Conservation (phyloP, 2,797 vertebrate species). For the Sardinella longiceps region DNA sequence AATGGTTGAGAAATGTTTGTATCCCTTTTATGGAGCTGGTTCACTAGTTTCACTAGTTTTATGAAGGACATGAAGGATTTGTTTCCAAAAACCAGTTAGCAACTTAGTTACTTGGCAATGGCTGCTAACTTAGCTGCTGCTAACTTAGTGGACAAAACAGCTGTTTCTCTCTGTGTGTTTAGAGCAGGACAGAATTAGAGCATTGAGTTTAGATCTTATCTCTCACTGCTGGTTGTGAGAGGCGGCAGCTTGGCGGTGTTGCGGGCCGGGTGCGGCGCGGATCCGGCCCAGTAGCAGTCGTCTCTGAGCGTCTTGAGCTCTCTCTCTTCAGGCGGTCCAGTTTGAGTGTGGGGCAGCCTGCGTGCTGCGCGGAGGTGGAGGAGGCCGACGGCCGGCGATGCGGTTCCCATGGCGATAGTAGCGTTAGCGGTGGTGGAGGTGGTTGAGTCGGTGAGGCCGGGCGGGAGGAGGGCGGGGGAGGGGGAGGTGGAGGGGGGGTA, state of each 20-base stretch:
- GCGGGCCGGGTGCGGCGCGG: slow-evolving; percentile 72
- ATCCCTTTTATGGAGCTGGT: too few species aligned
- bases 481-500: too few species aligned
- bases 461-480: slow-evolving; percentile 50
- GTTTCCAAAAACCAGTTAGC: too few species aligned
- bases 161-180: too few species aligned
- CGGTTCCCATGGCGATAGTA: slow-evolving; percentile 76
- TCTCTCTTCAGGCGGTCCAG: slow-evolving; percentile 90
- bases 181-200: too few species aligned
- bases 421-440: slow-evolving; percentile 76
- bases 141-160: too few species aligned
- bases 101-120: too few species aligned
- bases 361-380: slow-evolving; percentile 82
- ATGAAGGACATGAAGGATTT: too few species aligned
- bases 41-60: too few species aligned
- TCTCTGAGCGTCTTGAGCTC: slow-evolving; percentile 87
- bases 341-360: slow-evolving; percentile 75
- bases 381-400: slow-evolving; percentile 74
- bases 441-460: slow-evolving; percentile 31
- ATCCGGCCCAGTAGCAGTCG: slow-evolving; percentile 85
- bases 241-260: slow-evolving; percentile 87
- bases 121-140: too few species aligned
- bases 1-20: too few species aligned
- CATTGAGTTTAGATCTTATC: too few species aligned
- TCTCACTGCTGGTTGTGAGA: slow-evolving; percentile 82